A percentile compares a stretch with the other conserved stretches of the same genome.
These are phyloP conservation scores for Hepsetus odoe DNA, from an alignment of 2,113 vertebrate genomes.

Conservation along the genomic window DNA sequence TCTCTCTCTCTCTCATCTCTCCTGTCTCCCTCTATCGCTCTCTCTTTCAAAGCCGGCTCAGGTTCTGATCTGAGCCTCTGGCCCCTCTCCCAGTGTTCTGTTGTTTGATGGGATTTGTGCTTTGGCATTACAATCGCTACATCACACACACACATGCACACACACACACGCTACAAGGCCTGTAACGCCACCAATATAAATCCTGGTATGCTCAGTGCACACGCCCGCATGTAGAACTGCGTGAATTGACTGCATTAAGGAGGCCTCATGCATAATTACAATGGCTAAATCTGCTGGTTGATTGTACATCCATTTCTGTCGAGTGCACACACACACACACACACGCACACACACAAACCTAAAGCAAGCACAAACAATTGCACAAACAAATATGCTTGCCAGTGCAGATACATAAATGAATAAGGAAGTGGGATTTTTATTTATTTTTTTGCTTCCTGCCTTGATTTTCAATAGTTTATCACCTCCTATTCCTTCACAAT, in stretches of 20 bases:
- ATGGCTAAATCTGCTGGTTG: constrained; percentile 22
- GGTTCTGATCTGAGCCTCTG: constrained; percentile 70
- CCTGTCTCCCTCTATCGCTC: constrained; percentile 49
- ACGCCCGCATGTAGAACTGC: background rate
- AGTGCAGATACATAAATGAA: constrained; percentile 46
- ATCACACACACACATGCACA: constrained; percentile 37
- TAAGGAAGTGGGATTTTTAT: constrained; percentile 35
- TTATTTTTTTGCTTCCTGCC: too few relatives aligned
- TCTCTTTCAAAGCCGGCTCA: constrained; percentile 64
- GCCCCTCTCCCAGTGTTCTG: constrained; percentile 68
- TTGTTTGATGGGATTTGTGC: constrained; percentile 75
- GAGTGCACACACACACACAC: constrained; percentile 13
- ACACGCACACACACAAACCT: background rate
- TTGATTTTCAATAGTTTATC: constrained; percentile 23
- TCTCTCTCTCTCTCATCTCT: constrained; percentile 21
- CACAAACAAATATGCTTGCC: constrained; percentile 16
- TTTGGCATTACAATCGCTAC: constrained; percentile 62
- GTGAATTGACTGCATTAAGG: constrained; percentile 13
- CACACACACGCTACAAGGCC: constrained; percentile 24
- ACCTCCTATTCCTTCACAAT: constrained; percentile 5
- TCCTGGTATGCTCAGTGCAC: constrained; percentile 6
- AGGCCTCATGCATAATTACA: constrained; percentile 38
- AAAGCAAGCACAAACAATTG: constrained; percentile 33
- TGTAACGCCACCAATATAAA: constrained; percentile 24
- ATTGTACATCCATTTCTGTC: constrained; percentile 34